Conservation (phyloP, 1,140 invertebrate genomes). For the Argopecten irradians region DNA sequence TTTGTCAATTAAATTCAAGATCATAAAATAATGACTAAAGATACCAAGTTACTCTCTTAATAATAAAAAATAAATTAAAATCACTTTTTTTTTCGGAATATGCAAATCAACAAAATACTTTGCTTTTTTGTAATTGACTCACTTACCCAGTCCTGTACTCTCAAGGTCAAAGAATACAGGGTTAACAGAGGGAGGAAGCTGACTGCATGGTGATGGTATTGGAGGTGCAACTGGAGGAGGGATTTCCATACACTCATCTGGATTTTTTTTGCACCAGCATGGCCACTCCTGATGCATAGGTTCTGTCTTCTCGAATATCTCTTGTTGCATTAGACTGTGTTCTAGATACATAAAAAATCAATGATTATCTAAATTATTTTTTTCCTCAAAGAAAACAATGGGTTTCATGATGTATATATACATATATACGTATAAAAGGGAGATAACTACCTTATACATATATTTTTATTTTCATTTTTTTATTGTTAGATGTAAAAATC, state of each 20-base stretch:
- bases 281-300: neutral
- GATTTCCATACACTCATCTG: neutral
- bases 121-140: neutral
- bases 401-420: no score
- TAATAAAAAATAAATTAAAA: neutral
- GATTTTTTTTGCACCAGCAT: neutral
- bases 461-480: no score
- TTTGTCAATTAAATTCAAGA: neutral
- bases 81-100: neutral
- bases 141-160: slow-evolving; percentile 6
- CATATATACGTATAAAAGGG: no score
- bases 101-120: neutral
- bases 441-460: no score
- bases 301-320: neutral
- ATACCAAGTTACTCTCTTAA: neutral
- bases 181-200: neutral
- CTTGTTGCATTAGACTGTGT: neutral
- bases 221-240: neutral
- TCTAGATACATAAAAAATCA: no score
- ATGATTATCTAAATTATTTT: no score
- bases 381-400: no score
- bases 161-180: neutral
- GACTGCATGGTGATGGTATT: neutral
- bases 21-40: neutral
- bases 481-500: no score